Percentiles rank a stretch among this genome's conserved stretches.
phyloP scores from a whole-genome alignment of 2,113 vertebrate species.

The Epinephelus lanceolatus region DNA sequence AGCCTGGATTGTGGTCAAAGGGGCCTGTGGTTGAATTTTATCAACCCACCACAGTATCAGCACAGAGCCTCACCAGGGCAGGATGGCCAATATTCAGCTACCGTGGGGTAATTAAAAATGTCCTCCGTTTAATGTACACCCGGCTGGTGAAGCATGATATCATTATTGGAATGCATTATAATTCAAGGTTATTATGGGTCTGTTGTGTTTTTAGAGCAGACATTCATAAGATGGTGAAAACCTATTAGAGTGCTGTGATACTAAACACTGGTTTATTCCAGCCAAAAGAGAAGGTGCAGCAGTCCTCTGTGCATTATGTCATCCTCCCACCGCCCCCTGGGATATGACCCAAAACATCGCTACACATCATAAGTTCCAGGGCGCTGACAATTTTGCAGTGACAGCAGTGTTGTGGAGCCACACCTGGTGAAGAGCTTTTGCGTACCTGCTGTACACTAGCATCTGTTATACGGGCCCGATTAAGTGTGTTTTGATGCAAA shows the following conservation, averaged over 20 bases:
- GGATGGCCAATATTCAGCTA: conserved; percentile 73
- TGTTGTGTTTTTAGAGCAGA: conserved; percentile 59
- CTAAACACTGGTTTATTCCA: conserved; percentile 19
- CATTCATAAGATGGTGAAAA: conserved; percentile 45
- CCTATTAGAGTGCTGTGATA: conserved; percentile 35
- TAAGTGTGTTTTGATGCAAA: conserved; percentile 56
- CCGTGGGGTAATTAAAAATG: conserved; percentile 80
- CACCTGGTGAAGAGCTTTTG: conserved; percentile 65
- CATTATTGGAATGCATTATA: conserved; percentile 74
- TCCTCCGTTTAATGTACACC: conserved; percentile 74
- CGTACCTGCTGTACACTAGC: conserved; percentile 62
- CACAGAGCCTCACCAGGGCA: conserved; percentile 61
- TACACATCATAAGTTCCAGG: conserved; percentile 52
- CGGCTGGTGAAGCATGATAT: conserved; percentile 76
- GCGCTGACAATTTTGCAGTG: conserved; percentile 60
- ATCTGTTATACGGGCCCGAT: conserved; percentile 49
- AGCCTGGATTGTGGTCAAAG: conserved; percentile 77
- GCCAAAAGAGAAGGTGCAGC: conserved; percentile 13
- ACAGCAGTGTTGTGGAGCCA: conserved; percentile 60
- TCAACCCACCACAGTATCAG: conserved; percentile 74
- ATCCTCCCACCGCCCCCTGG: conserved; percentile 18
- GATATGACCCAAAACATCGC: conserved; percentile 71
- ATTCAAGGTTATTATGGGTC: conserved; percentile 76
- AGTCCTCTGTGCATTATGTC: conserved; percentile 55
- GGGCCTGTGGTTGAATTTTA: conserved; percentile 78